A percentile compares a stretch with the other conserved stretches of the same genome.
These are phyloP conservation scores for Idris sp. DNA, from an alignment of 1,140 invertebrate genomes.

Conservation along the genomic window DNA sequence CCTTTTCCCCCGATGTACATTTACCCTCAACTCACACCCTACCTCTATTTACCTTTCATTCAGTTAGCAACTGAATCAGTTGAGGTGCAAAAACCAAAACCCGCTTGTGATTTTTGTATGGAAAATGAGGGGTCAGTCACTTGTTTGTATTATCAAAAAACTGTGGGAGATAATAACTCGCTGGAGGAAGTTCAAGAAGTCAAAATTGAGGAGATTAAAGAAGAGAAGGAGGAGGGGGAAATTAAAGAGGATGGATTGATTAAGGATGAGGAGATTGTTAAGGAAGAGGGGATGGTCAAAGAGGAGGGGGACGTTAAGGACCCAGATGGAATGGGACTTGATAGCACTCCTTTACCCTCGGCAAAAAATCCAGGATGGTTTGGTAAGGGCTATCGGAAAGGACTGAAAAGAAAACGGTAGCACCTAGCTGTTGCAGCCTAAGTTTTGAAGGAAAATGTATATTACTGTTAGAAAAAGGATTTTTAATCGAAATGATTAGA, in stretches of 20 bases:
- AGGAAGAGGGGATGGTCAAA: slow-evolving; percentile 12
- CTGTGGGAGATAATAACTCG: neutral
- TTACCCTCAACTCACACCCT: slow-evolving; percentile 73
- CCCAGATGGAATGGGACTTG: slow-evolving; percentile 46
- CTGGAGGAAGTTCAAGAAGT: slow-evolving; percentile 29
- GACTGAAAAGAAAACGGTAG: slow-evolving; percentile 79
- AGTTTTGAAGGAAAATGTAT: too few species aligned
- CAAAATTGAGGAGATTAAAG: slow-evolving; percentile 35
- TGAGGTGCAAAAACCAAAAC: slow-evolving; percentile 69
- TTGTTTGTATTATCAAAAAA: slow-evolving; percentile 74
- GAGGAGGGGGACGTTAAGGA: slow-evolving; percentile 65
- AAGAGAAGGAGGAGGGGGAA: slow-evolving; percentile 12
- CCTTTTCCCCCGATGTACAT: slow-evolving; percentile 76
- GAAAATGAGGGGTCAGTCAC: slow-evolving; percentile 73
- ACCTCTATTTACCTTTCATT: slow-evolving; percentile 74
- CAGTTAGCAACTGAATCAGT: slow-evolving; percentile 63
- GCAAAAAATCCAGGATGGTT: slow-evolving; percentile 82
- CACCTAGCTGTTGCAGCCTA: slow-evolving; percentile 57
- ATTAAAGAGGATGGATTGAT: too few species aligned
- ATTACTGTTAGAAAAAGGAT: too few species aligned
- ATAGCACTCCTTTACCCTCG: slow-evolving; percentile 67
- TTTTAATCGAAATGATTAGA: too few species aligned
- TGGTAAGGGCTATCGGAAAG: slow-evolving; percentile 81
- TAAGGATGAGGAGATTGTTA: too few species aligned
- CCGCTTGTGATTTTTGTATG: slow-evolving; percentile 76